These are phyloP conservation scores for Antheraea yamamai DNA, from an alignment of 2,888 invertebrate genomes.

Conservation along the genomic window DNA sequence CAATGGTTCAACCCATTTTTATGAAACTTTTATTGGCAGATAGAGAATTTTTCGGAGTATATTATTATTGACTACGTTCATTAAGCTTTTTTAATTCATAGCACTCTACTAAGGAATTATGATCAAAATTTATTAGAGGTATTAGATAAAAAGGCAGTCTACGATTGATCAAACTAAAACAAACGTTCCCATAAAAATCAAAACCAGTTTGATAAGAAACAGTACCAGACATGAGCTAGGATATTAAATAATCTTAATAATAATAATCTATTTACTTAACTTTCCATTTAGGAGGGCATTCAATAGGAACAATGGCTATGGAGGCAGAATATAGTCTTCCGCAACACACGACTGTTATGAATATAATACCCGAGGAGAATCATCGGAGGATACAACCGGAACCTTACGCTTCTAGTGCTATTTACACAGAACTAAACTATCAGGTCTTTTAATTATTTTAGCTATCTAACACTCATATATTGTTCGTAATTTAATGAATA, in stretches of 20 bases:
- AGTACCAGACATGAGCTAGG: no score
- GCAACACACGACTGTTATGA: constrained; percentile 65
- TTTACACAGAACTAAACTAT: constrained; percentile 77
- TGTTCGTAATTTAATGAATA: neutral
- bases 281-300: constrained; percentile 60
- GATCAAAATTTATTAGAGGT: no score
- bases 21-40: neutral
- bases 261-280: neutral
- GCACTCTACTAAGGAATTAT: no score
- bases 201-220: no score
- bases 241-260: neutral
- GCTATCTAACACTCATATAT: neutral
- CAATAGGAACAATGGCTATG: constrained; percentile 72
- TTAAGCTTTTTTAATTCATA: no score
- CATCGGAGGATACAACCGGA: constrained; percentile 79
- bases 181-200: no score
- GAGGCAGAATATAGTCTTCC: constrained; percentile 77
- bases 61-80: neutral
- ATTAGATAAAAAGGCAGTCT: no score
- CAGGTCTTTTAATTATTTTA: constrained; percentile 54
- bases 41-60: neutral
- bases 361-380: constrained; percentile 64
- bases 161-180: no score
- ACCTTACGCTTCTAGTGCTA: constrained; percentile 89
- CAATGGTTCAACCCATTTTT: no score